Conservation (phyloP, 2,113 vertebrate genomes). For the Nanorana parkeri region DNA sequence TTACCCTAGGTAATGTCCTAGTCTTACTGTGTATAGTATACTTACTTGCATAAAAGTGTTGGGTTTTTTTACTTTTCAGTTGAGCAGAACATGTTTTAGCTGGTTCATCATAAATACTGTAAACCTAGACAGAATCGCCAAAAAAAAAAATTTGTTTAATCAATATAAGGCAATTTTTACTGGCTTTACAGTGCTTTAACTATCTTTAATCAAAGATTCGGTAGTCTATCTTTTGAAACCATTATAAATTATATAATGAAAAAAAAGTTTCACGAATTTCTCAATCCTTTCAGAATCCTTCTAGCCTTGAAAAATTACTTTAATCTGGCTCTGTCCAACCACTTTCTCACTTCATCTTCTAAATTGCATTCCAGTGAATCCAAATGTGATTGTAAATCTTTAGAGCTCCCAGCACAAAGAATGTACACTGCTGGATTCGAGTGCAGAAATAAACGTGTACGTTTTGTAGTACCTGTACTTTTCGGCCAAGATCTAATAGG, state of each 20-base stretch:
- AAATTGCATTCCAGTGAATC: slow-evolving; percentile 53
- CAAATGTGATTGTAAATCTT: slow-evolving; percentile 55
- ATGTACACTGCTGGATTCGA: slow-evolving; percentile 14
- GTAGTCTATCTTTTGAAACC: slow-evolving; percentile 26
- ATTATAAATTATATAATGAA: slow-evolving; percentile 49
- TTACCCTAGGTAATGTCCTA: too few relatives aligned
- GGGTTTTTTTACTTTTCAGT: too few relatives aligned
- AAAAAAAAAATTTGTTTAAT: not conserved
- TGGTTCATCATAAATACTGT: too few relatives aligned
- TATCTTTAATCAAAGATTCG: slow-evolving; percentile 9
- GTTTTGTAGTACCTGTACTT: slow-evolving; percentile 17
- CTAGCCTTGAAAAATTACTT: slow-evolving; percentile 54
- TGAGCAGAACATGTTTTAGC: too few relatives aligned
- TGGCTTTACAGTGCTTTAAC: not conserved
- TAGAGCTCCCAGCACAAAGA: slow-evolving; percentile 41
- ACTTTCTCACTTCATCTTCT: slow-evolving; percentile 53
- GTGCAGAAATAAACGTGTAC: slow-evolving; percentile 32
- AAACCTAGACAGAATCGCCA: too few relatives aligned
- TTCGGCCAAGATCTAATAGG: slow-evolving; percentile 29
- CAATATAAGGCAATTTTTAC: not conserved
- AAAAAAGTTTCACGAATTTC: slow-evolving; percentile 34
- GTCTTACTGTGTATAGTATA: too few relatives aligned
- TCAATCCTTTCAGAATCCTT: slow-evolving; percentile 34
- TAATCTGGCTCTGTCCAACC: slow-evolving; percentile 54
- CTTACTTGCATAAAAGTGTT: too few relatives aligned